Percentiles rank a stretch among this genome's conserved stretches.
Conservation (phyloP, 2,888 invertebrate species). For the Drosophila nr. medialis region DNA sequence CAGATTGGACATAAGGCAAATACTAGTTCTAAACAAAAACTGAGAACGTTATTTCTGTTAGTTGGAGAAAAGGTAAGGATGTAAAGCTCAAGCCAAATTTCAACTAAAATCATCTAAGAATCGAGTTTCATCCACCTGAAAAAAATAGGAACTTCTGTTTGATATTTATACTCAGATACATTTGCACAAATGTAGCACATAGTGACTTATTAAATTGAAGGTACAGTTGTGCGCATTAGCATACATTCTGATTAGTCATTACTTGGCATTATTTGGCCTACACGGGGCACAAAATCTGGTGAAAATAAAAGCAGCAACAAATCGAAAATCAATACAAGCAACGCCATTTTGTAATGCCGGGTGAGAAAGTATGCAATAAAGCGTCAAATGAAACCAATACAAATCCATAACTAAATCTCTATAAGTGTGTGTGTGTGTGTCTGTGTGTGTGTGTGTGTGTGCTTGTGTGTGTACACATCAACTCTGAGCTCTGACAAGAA, state of each 20-base stretch:
- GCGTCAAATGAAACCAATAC: slow-evolving; percentile 72
- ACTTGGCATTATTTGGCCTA: slow-evolving; percentile 43
- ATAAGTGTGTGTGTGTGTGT: slow-evolving; percentile 19
- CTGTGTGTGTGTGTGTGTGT: slow-evolving; percentile 28
- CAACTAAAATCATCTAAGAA: not conserved
- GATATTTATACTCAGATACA: not conserved
- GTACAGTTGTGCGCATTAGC: slow-evolving; percentile 44
- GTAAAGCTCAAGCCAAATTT: not conserved
- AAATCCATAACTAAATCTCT: slow-evolving; percentile 73
- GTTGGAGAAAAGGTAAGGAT: not conserved
- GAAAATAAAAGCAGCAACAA: slow-evolving; percentile 47
- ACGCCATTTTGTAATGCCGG: slow-evolving; percentile 67
- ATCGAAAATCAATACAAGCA: slow-evolving; percentile 72
- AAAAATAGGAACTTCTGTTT: not conserved
- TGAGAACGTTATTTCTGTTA: not conserved
- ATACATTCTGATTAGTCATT: slow-evolving; percentile 29
- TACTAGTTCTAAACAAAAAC: not conserved
- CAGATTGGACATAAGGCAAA: not conserved
- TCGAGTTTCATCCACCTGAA: not conserved
- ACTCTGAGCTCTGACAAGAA: slow-evolving; percentile 55
- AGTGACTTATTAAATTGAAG: not conserved
- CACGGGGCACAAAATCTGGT: slow-evolving; percentile 29
- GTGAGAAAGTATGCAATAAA: slow-evolving; percentile 37
- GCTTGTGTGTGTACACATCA: slow-evolving; percentile 40
- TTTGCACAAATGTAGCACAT: not conserved